Conservation (phyloP, 2,888 invertebrate species). For the Venusia cambrica region DNA sequence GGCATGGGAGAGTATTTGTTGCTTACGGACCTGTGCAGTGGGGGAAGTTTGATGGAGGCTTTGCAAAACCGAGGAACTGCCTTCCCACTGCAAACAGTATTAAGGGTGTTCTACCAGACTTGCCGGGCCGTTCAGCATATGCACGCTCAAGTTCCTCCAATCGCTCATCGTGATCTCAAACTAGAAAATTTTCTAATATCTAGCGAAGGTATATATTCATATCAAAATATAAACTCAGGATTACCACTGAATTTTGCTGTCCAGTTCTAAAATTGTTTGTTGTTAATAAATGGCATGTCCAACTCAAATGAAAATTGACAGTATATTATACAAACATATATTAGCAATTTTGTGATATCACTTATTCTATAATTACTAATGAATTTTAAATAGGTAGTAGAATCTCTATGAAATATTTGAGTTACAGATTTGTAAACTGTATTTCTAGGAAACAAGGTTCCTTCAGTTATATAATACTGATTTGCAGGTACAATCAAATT, state of each 20-base stretch:
- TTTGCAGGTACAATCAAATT: constrained; percentile 88
- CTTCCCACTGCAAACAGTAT: constrained; percentile 85
- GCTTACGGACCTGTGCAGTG: constrained; percentile 95
- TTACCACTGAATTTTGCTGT: no score
- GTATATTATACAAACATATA: no score
- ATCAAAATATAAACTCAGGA: no score
- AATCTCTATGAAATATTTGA: no score
- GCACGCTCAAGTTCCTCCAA: constrained; percentile 94
- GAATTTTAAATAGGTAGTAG: no score
- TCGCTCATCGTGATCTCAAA: constrained; percentile 97
- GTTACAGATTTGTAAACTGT: no score
- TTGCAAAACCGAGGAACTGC: constrained; percentile 81
- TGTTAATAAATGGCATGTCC: no score
- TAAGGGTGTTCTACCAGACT: constrained; percentile 95
- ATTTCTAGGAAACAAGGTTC: no score
- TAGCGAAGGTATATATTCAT: constrained; percentile 82
- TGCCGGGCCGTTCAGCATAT: constrained; percentile 95
- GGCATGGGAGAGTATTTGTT: constrained; percentile 94
- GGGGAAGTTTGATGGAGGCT: constrained; percentile 87
- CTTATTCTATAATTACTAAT: no score
- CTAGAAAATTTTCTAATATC: constrained; percentile 96
- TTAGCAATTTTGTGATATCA: no score
- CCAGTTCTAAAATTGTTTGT: no score
- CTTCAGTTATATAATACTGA: constrained; percentile 1
- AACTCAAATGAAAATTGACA: no score